Base-by-base conservation (phyloP, 2,888 invertebrate species). In the Oasisia sp. region DNA sequence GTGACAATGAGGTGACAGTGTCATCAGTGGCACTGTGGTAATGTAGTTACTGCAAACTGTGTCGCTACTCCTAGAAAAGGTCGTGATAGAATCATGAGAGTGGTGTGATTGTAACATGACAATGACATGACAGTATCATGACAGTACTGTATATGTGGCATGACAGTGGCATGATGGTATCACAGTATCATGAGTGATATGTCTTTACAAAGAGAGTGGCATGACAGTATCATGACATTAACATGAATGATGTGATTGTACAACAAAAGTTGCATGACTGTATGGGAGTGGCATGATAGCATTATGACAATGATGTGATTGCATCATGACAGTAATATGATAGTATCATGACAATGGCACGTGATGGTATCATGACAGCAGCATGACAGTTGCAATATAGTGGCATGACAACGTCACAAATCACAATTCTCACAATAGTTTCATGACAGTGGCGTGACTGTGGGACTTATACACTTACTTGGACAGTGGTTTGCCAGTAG, bases 401-500 rank as follows among this genome's bases (percentile, higher is more conserved):
- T 27, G 19, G 14, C 27, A 74, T 27, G 50, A 50, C 19, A 7
- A 19, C 0, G 19, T 14, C 19, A 5, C 19, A 5, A 74, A 27
- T 14, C 19, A 5, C 19, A 5, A 74, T 3, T 19, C 5, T 7
- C 74, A 27, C 27, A 19, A 74, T 7, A 74, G 74, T 27, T 7
- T 7, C n/a, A 19, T 74, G 7, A 58, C 27, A 19, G 58, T 58
- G 58, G 14, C 27, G 14, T 58, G 58, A 74, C 74, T 27, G 19
- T 74, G 27, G 19, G 3, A 74, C 27, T 7, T 19, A 19, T n/a
- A 32, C 92, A 89, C 90, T 92, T 94, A 97, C 94, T 97, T 97
- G 3, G 99, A 99, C 95, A 99, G 97, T 19, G 99, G 98, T 96
- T 99, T 99, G 5, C 99, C 99, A 32, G 98, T 98, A 0, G 98